These are phyloP conservation scores for Leptinotarsa defecta DNA, from an alignment of 1,140 invertebrate genomes.

Conservation along the genomic window DNA sequence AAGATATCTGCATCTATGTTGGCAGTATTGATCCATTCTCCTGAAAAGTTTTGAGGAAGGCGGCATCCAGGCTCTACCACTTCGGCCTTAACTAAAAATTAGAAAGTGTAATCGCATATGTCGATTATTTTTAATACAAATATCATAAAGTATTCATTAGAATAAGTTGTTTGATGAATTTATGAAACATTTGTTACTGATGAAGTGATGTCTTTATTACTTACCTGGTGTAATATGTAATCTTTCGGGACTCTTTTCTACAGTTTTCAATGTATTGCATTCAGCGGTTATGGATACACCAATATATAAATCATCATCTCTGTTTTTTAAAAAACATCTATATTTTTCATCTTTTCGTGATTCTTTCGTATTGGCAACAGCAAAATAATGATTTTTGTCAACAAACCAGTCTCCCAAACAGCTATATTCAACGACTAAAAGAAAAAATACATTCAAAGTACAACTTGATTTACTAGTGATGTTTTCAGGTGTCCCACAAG, in stretches of 20 bases:
- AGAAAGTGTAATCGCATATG: constrained; percentile 27
- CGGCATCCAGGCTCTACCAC: constrained; percentile 88
- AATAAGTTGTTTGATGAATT: too few relatives aligned
- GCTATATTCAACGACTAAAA: constrained; percentile 84
- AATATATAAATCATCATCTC: constrained; percentile 89
- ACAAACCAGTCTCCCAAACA: constrained; percentile 95
- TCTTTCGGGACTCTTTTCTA: constrained; percentile 90
- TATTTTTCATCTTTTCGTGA: constrained; percentile 93
- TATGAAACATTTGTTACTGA: too few relatives aligned
- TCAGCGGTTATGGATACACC: constrained; percentile 91
- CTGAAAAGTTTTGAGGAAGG: constrained; percentile 90
- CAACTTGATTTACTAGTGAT: constrained; percentile 10
- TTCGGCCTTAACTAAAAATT: constrained; percentile 73
- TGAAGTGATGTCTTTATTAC: neutral
- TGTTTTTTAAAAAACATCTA: constrained; percentile 90
- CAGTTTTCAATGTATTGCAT: constrained; percentile 88
- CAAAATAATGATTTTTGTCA: constrained; percentile 93
- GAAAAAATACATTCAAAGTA: constrained; percentile 39
- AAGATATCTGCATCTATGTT: constrained; percentile 92
- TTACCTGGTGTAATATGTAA: constrained; percentile 76
- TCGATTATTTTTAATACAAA: constrained; percentile 25
- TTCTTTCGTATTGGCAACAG: constrained; percentile 92
- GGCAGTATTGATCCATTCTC: constrained; percentile 95
- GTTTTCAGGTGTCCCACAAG: neutral
- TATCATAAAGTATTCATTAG: too few relatives aligned